Evolutionary conservation across 2,888 invertebrate species (phyloP), one percentile per base, ranked within the genome.

Genomic region (Bombylius major): DNA sequence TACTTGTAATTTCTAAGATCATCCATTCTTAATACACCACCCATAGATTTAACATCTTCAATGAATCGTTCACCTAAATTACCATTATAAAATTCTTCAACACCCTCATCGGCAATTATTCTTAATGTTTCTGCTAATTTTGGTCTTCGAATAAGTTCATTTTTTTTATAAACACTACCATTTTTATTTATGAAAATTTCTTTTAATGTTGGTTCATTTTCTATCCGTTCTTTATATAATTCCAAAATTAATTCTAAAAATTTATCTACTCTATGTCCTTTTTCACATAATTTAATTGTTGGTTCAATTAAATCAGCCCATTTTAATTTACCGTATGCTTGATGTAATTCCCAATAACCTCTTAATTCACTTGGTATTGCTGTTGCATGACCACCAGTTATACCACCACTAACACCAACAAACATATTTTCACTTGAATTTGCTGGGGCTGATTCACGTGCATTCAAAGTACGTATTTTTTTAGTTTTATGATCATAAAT

Each of bases 301-400:
- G 93, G 93, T 60, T 80, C 72, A 59, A 97, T 83, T 32, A 97
- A 75, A 0, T 83, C 81, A 49, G 72, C 72, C 96, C 96, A 97
- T 0, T 82, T 79, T 51, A 94, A 74, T 59, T 77, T 79, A 1
- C 93, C 92, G 68, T 84, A 90, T 61, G 73, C 76, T 61, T 81
- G 72, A 73, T 91, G 82, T 44, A 90, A 82, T 57, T 78, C 82
- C 80, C 86, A 86, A 70, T 91, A 91, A 3, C 96, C 96, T 56
- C 80, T 76, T 14, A 96, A 71, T 73, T 95, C 95, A 9, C 93
- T 93, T 0, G 96, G 95, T n/a, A 96, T 86, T 13, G 86, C 96
- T 13, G 88, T 80, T n/a, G 45, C 45, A n/a, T n/a, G 14, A 45
- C 45, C 45, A n/a, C 45, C 45, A 14, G 14, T 14, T 45, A 45